Base-by-base conservation (phyloP, 2,113 vertebrate genomes). In the Condylura cristata region DNA sequence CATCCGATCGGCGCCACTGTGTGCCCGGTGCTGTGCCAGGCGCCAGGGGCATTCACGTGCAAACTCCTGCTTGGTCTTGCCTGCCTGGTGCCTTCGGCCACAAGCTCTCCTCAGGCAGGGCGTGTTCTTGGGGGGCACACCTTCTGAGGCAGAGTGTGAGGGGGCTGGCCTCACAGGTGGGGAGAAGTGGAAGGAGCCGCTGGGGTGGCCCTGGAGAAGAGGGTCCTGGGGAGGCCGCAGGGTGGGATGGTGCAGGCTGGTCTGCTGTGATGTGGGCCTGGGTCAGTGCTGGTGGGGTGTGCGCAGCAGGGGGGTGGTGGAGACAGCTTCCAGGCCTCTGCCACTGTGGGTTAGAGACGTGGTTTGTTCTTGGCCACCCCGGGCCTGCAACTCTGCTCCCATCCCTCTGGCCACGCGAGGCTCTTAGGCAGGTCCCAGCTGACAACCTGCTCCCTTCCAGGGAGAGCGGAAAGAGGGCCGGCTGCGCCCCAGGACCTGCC, bases 21-120 rank as follows among this genome's bases (percentile, higher is more conserved):
- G 51, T 78, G 70, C 81, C 48, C 44, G 44, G 90, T n/a, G 3
- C 68, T 13, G 76, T 74, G 37, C 58, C 34, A n/a, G 61, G 41
- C 41, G 30, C 70, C 32, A 8, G 56, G 51, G 63, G 11, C 61
- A 8, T 0, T 0, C 41, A 6, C 26, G 0, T 18, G 5, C 13
- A 68, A 10, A 37, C 13, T 34, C 41, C 32, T 24, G 1, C 6
- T 0, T 24, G 20, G 79, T n/a, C 39, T 51, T 56, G 44, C 71
- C 86, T 24, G 5, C 2, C 5, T 13, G 56, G 51, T 2, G 1
- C 41, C 84, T 60, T 26, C 48, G 9, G 26, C 51, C 28, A n/a
- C n/a, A n/a, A 20, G 12, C 66, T 37, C 53, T 58, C 26, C 6
- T 13, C 28, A 53, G 86, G 58, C 18, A 6, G 41, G 39, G 79